Base-by-base conservation (phyloP, 2,113 vertebrate genomes). In the Lutjanus erythropterus region DNA sequence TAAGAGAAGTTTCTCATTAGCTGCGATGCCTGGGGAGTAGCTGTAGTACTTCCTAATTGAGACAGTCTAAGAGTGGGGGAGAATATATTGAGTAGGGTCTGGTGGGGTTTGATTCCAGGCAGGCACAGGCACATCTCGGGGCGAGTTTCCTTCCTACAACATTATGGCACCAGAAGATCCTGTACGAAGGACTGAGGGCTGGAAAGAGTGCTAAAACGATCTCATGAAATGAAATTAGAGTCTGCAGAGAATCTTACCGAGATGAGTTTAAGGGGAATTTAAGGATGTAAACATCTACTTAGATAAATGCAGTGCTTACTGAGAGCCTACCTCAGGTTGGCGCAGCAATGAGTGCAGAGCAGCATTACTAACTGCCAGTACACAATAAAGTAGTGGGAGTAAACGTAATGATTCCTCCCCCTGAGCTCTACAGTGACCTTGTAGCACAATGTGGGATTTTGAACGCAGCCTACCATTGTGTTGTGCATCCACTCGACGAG, bases 1-100 rank as follows among this genome's bases (percentile, higher is more conserved):
- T 84, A 82, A 74, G 80, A 71, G 76, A 77, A 84, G 58, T 79
- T 82, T 87, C 82, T 88, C 84, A 88, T 89, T 91, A 88, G 70
- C 46, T 23, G 69, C 19, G 5, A 84, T 27, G 83, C 66, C 86
- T 59, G 47, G 80, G 86, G 85, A 87, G 62, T 19, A 56, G 75
- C 66, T 73, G 72, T 47, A 66, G 71, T 44, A 52, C 82, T 50
- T 84, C 62, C 65, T 87, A 75, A 83, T 82, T 85, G 75, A 90
- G 70, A 77, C 70, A 55, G 84, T 71, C 66, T 7, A 23, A 72
- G 50, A 81, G 76, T 65, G 18, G 55, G 55, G 47, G 49, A 49
- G 42, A 69, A 80, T 80, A 60, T 55, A 77, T 71, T 64, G 72
- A 84, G 71, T 1, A 14, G 12, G n/a, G 52, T 68, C 65, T 75